phyloP scores from a whole-genome alignment of 1,140 invertebrate genomes.

The Megalonaias nervosa region DNA sequence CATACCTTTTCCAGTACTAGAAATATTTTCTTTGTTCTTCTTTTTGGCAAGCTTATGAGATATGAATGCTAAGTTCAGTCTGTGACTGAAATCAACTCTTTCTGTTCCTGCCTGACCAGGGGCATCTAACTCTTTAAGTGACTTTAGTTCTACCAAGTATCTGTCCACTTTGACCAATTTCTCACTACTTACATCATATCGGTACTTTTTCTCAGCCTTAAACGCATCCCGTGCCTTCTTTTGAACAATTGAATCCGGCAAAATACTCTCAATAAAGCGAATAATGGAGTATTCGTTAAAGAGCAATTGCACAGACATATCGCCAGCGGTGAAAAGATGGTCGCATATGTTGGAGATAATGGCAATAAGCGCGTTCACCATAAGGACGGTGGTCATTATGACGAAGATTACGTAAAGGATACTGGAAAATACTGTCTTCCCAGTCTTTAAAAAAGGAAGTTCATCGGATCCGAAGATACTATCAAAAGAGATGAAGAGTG shows the following conservation, averaged over 20 bases:
- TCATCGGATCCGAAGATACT: constrained; percentile 41
- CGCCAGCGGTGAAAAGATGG: constrained; percentile 39
- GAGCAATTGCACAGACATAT: constrained; percentile 27
- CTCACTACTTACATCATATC: too few relatives aligned
- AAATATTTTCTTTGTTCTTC: too few relatives aligned
- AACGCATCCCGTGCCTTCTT: too few relatives aligned
- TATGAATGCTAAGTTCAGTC: too few relatives aligned
- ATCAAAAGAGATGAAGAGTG: constrained; percentile 20
- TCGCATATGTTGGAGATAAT: constrained; percentile 61
- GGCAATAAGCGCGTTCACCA: constrained; percentile 58
- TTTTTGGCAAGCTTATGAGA: too few relatives aligned
- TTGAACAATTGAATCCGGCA: constrained; percentile 7
- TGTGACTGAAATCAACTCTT: too few relatives aligned
- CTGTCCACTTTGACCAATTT: too few relatives aligned
- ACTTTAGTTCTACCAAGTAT: too few relatives aligned
- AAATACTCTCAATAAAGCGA: constrained; percentile 50
- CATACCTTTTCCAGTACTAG: too few relatives aligned
- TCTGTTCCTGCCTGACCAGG: too few relatives aligned
- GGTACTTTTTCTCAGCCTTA: too few relatives aligned
- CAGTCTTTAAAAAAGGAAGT: constrained; percentile 36
- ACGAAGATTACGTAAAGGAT: constrained; percentile 45
- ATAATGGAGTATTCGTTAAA: constrained; percentile 54
- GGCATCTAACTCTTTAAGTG: too few relatives aligned
- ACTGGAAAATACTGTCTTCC: constrained; percentile 42
- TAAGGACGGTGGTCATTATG: constrained; percentile 52